Base-by-base conservation (phyloP, 2,888 invertebrate genomes). In the Alitta virens region DNA sequence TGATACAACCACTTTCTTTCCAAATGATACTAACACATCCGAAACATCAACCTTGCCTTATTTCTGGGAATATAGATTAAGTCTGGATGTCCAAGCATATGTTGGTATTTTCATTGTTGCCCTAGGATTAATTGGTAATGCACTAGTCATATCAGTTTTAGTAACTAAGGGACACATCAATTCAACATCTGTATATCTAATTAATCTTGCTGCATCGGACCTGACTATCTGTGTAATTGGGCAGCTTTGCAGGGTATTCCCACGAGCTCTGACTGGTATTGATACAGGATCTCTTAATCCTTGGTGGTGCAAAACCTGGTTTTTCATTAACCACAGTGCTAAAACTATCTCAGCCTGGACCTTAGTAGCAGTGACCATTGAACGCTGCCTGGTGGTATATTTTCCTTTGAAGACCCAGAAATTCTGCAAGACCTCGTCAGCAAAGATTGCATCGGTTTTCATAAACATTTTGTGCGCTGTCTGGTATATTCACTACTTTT, bases 311-410 rank as follows among this genome's bases (percentile, higher is more conserved):
- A 62, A 62, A 50, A 23, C 3, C 5, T 62, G 62, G 62, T 56
- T 56, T 38, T 62, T 56, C 56, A 49, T 62, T 27, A 56, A 56
- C 50, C 62, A 62, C 56, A 56, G 56, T 23, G 55, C 56, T 3
- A 62, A 62, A 56, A 56, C 56, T n/a, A 56, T 56, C 23, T 62
- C 56, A 2, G 62, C 56, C 12, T 62, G 60, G 60, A 60, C 60
- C 5, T 46, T 60, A 25, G 60, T 55, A 12, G 60, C 60, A 14
- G 60, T 60, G n/a, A 60, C 60, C 25, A 42, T 60, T 9, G 60
- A 60, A 43, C 24, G 60, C 12, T 23, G 38, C 1, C 16, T 53
- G 1, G 60, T 60, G 1, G 60, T 60, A 1, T 60, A 54, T 50
- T n/a, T 56, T 5, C 62, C 62, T 12, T 38, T 62, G 9, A 54